These are phyloP conservation scores for Scyliorhinus canicula DNA, from an alignment of 2,797 vertebrate species.

Conservation along the genomic window DNA sequence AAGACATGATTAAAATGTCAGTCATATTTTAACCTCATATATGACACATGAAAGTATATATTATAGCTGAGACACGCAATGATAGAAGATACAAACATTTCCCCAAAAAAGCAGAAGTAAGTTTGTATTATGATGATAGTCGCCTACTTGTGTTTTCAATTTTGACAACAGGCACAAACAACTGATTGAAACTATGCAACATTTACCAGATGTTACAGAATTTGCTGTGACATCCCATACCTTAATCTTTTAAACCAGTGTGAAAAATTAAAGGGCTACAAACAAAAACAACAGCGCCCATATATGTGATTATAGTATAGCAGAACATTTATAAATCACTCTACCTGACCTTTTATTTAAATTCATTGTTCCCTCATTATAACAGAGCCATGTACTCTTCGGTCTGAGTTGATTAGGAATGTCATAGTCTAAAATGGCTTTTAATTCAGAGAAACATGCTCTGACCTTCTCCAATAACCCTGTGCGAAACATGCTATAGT, in stretches of 20 bases:
- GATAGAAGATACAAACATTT: background rate
- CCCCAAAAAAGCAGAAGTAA: background rate
- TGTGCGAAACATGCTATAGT: conserved; percentile 89
- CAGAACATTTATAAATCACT: conserved; percentile 96
- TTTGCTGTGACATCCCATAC: background rate
- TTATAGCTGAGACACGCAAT: conserved; percentile 5
- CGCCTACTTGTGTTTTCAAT: background rate
- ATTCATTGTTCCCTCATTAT: conserved; percentile 99
- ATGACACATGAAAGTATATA: conserved; percentile 13
- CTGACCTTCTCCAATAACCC: conserved; percentile 99
- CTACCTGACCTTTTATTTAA: conserved; percentile 97
- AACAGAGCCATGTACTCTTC: conserved; percentile 99
- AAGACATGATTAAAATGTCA: conserved; percentile 35
- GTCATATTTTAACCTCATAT: conserved; percentile 27
- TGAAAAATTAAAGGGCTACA: conserved; percentile 1
- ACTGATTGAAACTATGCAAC: background rate
- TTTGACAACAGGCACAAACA: background rate
- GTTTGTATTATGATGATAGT: background rate
- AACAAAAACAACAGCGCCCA: background rate
- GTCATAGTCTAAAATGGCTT: conserved; percentile 99
- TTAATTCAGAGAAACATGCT: conserved; percentile 97
- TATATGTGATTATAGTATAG: conserved; percentile 78
- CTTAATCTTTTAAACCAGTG: background rate
- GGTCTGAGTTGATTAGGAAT: conserved; percentile 98
- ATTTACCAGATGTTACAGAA: background rate